Conservation (phyloP, 2,797 vertebrate genomes). For the Megalops cyprinoides region DNA sequence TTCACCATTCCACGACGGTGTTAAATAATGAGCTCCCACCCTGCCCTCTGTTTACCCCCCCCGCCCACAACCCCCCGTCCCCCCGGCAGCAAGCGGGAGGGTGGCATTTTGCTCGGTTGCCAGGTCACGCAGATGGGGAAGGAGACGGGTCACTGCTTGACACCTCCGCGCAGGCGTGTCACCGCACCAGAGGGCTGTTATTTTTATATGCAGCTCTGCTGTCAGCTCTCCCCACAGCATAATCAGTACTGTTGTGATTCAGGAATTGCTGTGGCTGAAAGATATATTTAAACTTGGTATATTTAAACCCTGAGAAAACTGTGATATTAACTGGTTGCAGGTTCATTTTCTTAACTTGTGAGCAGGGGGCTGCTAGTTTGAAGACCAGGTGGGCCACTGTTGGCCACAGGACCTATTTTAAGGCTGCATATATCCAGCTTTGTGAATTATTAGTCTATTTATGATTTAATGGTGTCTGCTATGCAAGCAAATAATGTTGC, state of each 20-base stretch:
- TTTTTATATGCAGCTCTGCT: not conserved
- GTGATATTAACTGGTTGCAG: not conserved
- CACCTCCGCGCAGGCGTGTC: not conserved
- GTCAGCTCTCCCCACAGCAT: no score
- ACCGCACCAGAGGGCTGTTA: not conserved
- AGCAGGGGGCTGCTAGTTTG: no score
- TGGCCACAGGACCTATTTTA: no score
- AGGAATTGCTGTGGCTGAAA: no score
- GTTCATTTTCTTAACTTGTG: not conserved
- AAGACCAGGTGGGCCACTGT: no score
- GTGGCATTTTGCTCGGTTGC: not conserved
- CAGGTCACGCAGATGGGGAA: not conserved
- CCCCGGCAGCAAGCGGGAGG: not conserved
- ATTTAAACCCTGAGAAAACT: not conserved
- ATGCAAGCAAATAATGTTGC: no score
- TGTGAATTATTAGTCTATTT: no score
- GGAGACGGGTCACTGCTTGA: not conserved
- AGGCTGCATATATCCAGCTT: no score
- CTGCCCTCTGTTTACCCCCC: conserved; percentile 4
- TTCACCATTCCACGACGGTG: not conserved
- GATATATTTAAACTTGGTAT: no score
- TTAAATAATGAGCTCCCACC: conserved; percentile 7
- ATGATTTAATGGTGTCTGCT: no score
- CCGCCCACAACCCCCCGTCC: no score
- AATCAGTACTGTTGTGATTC: no score